Evolutionary conservation across 2,113 vertebrate genomes (phyloP).

Genomic region (Antechinus stuartii): DNA sequence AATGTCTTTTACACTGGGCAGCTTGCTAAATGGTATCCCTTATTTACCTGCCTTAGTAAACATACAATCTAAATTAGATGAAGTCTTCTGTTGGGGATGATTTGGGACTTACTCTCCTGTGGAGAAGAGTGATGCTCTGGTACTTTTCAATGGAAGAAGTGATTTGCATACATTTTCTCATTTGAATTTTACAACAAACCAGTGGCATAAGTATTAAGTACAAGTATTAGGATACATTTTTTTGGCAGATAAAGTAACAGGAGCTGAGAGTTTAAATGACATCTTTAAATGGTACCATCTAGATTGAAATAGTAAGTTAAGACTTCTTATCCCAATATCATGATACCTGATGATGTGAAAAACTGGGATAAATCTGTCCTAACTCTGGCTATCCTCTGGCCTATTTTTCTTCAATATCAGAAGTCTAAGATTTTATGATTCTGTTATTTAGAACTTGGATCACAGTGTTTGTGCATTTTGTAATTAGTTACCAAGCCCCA

Average conservation of each 20-base stretch:
- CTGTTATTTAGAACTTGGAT: not conserved
- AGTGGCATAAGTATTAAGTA: not conserved
- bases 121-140: no score
- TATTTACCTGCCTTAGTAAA: not conserved
- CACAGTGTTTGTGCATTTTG: not conserved
- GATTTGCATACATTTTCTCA: not conserved
- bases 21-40: not conserved
- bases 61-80: not conserved
- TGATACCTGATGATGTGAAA: not conserved
- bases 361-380: not conserved
- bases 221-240: not conserved
- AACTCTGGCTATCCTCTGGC: not conserved
- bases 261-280: not conserved
- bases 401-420: not conserved
- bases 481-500: not conserved
- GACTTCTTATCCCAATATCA: not conserved
- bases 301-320: not conserved
- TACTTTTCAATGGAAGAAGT: not conserved
- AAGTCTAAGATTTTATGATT: not conserved
- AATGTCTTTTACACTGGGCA: not conserved
- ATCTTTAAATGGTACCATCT: not conserved
- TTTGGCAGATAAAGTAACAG: not conserved
- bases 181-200: not conserved
- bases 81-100: not conserved
- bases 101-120: not conserved